These are phyloP conservation scores for Trissolcus brochymenae DNA, from an alignment of 2,888 invertebrate species.

Conservation along the genomic window DNA sequence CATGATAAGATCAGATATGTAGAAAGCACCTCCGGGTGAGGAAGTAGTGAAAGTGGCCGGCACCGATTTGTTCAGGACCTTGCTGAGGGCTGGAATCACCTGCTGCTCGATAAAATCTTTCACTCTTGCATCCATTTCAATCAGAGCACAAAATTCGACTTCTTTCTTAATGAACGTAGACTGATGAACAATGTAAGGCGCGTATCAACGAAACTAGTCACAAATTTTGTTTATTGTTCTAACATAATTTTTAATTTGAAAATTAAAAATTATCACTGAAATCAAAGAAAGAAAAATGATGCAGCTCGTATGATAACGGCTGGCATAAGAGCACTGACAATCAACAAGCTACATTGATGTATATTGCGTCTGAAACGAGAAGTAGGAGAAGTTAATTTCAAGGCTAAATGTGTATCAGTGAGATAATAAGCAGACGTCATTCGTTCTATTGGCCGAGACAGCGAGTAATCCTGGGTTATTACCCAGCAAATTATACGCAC, in stretches of 20 bases:
- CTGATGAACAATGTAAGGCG: too few relatives aligned
- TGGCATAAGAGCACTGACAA: too few relatives aligned
- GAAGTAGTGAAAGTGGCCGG: slow-evolving; percentile 40
- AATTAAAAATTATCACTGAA: too few relatives aligned
- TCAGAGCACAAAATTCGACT: too few relatives aligned
- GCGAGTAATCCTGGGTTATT: slow-evolving; percentile 10
- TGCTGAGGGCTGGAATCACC: slow-evolving; percentile 36
- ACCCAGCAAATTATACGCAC: not conserved
- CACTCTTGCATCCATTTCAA: not conserved
- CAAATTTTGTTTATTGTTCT: too few relatives aligned
- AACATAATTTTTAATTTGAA: too few relatives aligned
- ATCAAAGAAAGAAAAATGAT: too few relatives aligned
- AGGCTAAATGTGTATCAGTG: not conserved
- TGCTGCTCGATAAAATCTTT: slow-evolving; percentile 30
- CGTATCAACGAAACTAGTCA: too few relatives aligned
- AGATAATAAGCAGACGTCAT: slow-evolving; percentile 1
- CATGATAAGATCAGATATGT: slow-evolving; percentile 50
- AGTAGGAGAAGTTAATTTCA: slow-evolving; percentile 5
- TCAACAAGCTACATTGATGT: not conserved
- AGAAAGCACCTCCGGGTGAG: slow-evolving; percentile 34
- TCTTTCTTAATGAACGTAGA: too few relatives aligned
- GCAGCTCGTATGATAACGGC: too few relatives aligned
- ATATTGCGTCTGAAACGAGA: not conserved
- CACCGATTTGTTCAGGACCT: slow-evolving; percentile 24
- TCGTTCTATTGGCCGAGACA: slow-evolving; percentile 5